Evolutionary conservation across 2,797 vertebrate genomes (phyloP).

Genomic region (Bradypodion pumilum): DNA sequence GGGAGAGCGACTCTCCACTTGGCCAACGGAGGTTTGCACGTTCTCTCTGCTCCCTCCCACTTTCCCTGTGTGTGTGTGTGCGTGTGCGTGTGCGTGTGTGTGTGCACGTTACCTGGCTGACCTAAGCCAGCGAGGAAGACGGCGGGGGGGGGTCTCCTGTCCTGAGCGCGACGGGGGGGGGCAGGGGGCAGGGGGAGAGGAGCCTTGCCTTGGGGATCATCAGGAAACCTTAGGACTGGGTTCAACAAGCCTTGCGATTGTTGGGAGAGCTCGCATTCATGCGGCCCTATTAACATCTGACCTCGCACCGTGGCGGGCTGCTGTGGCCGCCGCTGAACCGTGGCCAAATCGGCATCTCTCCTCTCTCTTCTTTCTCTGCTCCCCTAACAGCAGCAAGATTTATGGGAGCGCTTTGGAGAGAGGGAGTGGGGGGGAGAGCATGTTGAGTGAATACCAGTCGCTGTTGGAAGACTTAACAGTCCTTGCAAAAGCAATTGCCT

Average conservation of each 20-base stretch:
- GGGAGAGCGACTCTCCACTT: background rate
- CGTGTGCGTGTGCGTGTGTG: background rate
- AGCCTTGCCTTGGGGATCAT: background rate
- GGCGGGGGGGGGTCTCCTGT: background rate
- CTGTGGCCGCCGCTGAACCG: slow-evolving; percentile 11
- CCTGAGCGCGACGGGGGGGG: too few relatives aligned
- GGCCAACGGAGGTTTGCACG: slow-evolving; percentile 18
- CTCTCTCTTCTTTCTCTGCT: slow-evolving; percentile 35
- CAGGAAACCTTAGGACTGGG: slow-evolving; percentile 45
- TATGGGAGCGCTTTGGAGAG: slow-evolving; percentile 36
- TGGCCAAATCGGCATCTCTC: slow-evolving; percentile 39
- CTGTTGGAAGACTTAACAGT: slow-evolving; percentile 23
- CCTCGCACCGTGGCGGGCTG: slow-evolving; percentile 38
- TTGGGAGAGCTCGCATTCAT: slow-evolving; percentile 49
- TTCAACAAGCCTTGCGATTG: slow-evolving; percentile 52
- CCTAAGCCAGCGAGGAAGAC: background rate
- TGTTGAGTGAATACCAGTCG: slow-evolving; percentile 13
- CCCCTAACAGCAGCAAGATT: slow-evolving; percentile 37
- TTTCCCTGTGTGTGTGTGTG: background rate
- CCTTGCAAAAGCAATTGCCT: slow-evolving; percentile 15
- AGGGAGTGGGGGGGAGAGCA: background rate
- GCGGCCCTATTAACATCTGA: slow-evolving; percentile 61
- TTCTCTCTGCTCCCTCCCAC: slow-evolving; percentile 20
- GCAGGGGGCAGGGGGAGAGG: background rate
- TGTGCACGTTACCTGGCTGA: slow-evolving; percentile 37